Evolutionary conservation across 2,113 vertebrate species (phyloP), one percentile per base, ranked within the genome.

Genomic region (Neodon shergylaensis): DNA sequence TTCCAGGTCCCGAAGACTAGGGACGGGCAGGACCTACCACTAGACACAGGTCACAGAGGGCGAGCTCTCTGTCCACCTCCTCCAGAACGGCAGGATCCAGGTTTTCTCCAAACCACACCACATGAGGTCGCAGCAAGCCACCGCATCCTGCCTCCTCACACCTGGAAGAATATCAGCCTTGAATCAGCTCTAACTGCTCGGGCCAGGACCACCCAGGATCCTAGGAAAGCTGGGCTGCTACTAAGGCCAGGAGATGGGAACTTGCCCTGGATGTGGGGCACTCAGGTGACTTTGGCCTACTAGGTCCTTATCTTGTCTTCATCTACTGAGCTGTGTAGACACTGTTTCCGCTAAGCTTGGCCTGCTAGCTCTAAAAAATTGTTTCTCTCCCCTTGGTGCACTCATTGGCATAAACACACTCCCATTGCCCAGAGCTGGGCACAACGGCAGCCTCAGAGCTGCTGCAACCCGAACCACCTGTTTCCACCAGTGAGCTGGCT

Each of bases 51-150:
- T 99, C 99, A 65, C 99, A 99, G n/a, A 98, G 98, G 72, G 99
- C 98, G 91, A 99, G 99, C 97, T 99, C 99, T 96, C 98, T 99
- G 97, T 99, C 99, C 72, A 99, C 99, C 9, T 98, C 98, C 4
- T 99, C 99, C 97, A 99, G 98, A 78, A 99, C 39, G 0, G 98
- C 98, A 0, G 99, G 99, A 97, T 99, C 99, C 98, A 99, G 98
- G 54, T 99, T 99, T 96, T 99, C 99, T 0, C 99, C 99, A 66
- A 99, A 99, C 99, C 99, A 99, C 79, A 99, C 99, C 0, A 99
- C 99, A 0, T 99, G 99, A 24, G 99, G 99, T 36, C 99, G 99
- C 93, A 99, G 98, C 82, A 99, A 99, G 92, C 99, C 99, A 0
- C 96, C 98, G 61, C 99, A 99, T 42, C 98, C 98, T 0, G 98